Base-by-base conservation (phyloP, 1,140 invertebrate species). In the Philaenus spumarius region DNA sequence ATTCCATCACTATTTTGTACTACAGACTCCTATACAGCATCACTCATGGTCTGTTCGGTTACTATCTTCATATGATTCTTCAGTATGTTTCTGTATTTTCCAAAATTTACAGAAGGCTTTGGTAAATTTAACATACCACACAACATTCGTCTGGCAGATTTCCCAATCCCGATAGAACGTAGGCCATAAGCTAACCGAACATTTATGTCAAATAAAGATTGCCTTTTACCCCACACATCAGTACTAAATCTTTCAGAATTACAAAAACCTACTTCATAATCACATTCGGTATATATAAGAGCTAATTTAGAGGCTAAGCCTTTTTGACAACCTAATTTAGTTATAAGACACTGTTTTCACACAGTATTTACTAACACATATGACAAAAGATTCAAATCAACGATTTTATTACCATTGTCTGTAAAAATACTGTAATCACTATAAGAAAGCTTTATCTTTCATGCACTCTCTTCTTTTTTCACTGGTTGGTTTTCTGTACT, bases 151-250 rank as follows among this genome's bases (percentile, higher is more conserved):
- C 45, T 59, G 30, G 61, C 30, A 26, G 6, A 23, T 34, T 57
- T 12, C 15, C 61, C 61, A 24, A 43, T 55, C 42, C 61, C 58
- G 48, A 53, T 60, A 30, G 37, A n/a, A 19, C 57, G 45, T 54
- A 59, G 34, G n/a, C 26, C 55, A 35, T 62, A 59, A 9, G 59
- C 57, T 40, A 62, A 47, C 39, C 60, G 59, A 19, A 59, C n/a
- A 59, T 62, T 62, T 14, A 62, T 48, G 34, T 57, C 34, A 59
- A 34, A 34, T 15, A 59, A 50, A 60, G 12, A 47, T 56, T 30
- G 26, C 34, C 23, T 56, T 7, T 14, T 45, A 47, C 45, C 24
- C 26, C 26, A 19, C 26, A 39, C 42, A 37, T 26, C 26, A n/a
- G n/a, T n/a, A n/a, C n/a, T n/a, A 39, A 58, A 4, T 2, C 46